Base-by-base conservation (phyloP, 23 tunicate species). In the Ascidia mentula region DNA sequence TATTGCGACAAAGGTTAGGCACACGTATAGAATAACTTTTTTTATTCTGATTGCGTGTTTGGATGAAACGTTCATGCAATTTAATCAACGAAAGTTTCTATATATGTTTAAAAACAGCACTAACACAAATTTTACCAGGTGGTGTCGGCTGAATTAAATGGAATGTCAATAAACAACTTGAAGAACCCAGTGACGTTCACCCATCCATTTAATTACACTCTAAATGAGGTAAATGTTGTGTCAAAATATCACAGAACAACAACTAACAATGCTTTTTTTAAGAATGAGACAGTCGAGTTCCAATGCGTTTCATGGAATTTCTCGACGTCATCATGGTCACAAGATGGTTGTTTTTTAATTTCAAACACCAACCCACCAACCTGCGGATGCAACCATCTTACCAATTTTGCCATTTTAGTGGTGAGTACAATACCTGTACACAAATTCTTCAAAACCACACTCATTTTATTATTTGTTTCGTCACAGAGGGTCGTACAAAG, bases 321-420 rank as follows among this genome's bases (percentile, higher is more conserved):
- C 24, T 20, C 65, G 7, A 20, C 65, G 24, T 53, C 65, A 6
- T 5, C 65, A 20, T 53, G 65, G 65, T 53, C 65, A 53, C 12
- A 9, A 20, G 65, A 53, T 9, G 65, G 65, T 9, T 53, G 65
- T 53, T 53, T 5, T 5, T 28, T 53, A 3, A 53, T 53, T 53
- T 53, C 65, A 53, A 53, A 42, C 53, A 53, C 28, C 65, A 53
- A 53, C 72, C 37, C 24, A 30, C 74, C 38, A 18, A 70, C 24
- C 17, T 70, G 74, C 32, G 39, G 8, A 20, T 70, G 74, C 38
- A 34, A 70, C 38, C 74, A 70, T 70, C 74, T 70, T 30, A 70
- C 74, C 13, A 70, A 70, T 30, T 70, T 70, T 70, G 74, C 74
- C 1, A 12, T 70, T 7, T 36, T 70, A 1, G 37, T 70, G 37